Conservation (phyloP, 2,797 vertebrate species). For the Glyptemys insculpta region DNA sequence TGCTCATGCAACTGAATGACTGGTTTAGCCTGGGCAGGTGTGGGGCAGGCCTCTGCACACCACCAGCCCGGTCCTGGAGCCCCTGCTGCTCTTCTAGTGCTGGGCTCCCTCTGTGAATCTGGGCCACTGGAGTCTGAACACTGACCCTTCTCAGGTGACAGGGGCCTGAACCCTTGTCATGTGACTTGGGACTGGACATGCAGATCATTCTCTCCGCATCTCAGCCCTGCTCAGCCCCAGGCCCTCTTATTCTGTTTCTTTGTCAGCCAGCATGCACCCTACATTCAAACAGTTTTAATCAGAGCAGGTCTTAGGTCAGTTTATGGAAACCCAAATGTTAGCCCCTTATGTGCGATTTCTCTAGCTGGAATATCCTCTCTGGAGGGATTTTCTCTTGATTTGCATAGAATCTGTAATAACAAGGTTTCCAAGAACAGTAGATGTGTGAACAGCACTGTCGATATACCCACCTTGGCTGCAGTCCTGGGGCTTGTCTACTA, state of each 20-base stretch:
- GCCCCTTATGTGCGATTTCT: background rate
- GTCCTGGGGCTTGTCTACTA: background rate
- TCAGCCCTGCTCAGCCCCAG: background rate
- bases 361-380: background rate
- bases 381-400: background rate
- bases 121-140: too few relatives aligned
- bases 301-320: background rate
- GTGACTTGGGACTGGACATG: too few relatives aligned
- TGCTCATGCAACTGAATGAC: too few relatives aligned
- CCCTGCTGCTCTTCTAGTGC: background rate
- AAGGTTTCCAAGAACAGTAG: background rate
- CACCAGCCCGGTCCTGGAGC: too few relatives aligned
- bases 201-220: too few relatives aligned
- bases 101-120: background rate
- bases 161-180: too few relatives aligned
- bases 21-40: too few relatives aligned
- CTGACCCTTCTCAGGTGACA: too few relatives aligned
- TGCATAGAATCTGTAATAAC: background rate
- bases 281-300: background rate
- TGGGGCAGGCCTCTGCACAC: background rate
- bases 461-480: background rate
- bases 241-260: too few relatives aligned
- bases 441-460: background rate
- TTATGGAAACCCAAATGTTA: background rate
- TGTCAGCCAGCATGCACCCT: too few relatives aligned